Base-by-base conservation (phyloP, 2,113 vertebrate species). In the Ranitomeya variabilis region DNA sequence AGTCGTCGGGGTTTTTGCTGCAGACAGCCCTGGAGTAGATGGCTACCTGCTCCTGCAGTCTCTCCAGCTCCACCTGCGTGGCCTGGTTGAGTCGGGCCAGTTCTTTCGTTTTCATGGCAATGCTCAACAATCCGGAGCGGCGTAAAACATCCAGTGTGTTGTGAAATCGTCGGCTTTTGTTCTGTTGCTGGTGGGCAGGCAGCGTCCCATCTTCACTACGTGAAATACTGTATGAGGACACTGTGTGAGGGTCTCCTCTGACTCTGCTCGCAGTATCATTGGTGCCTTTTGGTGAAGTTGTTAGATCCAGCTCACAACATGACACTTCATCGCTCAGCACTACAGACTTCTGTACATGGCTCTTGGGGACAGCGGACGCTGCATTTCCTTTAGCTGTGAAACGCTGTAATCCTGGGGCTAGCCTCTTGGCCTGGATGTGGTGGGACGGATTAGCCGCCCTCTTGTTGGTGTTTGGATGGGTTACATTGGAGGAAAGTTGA, bases 101-200 rank as follows among this genome's bases (percentile, higher is more conserved):
- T 91, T 98, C 97, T 94, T 98, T 98, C n/a, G 96, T 98, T 91
- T 97, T 97, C 92, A 98, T 91, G 26, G 97, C 97, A 91, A 98
- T 98, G 69, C 95, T 96, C 90, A 98, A 95, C 92, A 98, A 89
- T 0, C 97, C 97, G 0, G 96, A 99, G 62, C 93, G 95, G 89
- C 94, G 95, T 0, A 98, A 94, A 82, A 98, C 96, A 1, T 97
- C 96, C 1, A 97, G 95, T 0, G 97, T 98, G 26, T 98, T 98
- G 93, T 97, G 94, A 57, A 89, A 89, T 6, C 97, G 96, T 57
- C 95, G 95, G 79, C 91, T 94, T 87, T 95, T 97, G 91, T 93
- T 95, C 59, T 92, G 62, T 66, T 66, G 91, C 0, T 93, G 90
- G 88, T 16, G 57, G 1, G 4, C 62, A 37, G 45, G 60, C 9